A percentile compares a stretch with the other conserved stretches of the same genome.
Conservation (phyloP, 2,113 vertebrate genomes). For the Rhinolophus sinicus region DNA sequence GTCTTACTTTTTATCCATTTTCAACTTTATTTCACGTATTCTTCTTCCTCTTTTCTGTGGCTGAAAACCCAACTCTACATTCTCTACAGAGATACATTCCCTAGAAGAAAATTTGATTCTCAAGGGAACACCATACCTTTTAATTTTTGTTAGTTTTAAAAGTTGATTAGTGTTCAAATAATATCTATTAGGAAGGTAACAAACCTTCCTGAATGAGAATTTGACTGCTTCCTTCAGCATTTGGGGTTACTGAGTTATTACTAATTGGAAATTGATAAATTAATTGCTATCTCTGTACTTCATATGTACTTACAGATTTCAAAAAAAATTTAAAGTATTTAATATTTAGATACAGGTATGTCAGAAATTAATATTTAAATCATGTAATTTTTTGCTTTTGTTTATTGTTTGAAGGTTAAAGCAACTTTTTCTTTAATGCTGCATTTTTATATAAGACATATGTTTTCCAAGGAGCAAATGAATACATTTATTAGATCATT, state of each 20-base stretch:
- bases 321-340: not conserved
- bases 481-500: constrained; percentile 22
- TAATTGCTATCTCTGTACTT: not conserved
- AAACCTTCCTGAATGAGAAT: not conserved
- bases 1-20: not conserved
- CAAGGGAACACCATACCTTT: not conserved
- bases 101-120: not conserved
- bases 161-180: not conserved
- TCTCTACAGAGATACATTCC: not conserved
- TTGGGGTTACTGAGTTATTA: not conserved
- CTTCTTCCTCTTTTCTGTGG: not conserved
- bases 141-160: not conserved
- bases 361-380: constrained; percentile 3
- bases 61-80: not conserved
- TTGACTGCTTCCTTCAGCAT: not conserved
- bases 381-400: not conserved
- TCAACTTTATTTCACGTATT: not conserved
- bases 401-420: not conserved
- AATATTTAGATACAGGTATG: not conserved
- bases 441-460: constrained; percentile 19
- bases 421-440: not conserved
- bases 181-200: not conserved
- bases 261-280: not conserved
- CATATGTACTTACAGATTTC: not conserved
- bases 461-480: not conserved